Evolutionary conservation across 64 coral and sea anemone genomes (phyloP), one percentile per base, ranked within the genome.

Genomic region (Dendrophyllia cribrosa): DNA sequence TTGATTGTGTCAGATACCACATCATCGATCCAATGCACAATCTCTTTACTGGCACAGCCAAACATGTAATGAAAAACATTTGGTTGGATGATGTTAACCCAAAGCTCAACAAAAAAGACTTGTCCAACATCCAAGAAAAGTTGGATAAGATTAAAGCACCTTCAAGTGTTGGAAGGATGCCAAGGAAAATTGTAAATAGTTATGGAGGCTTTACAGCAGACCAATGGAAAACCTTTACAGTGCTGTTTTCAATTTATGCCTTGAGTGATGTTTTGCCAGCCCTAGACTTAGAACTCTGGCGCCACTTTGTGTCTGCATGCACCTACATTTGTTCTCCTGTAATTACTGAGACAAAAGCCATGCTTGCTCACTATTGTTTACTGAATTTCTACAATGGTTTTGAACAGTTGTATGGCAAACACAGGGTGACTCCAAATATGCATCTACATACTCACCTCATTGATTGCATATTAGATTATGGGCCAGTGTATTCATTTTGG

Each of bases 361-460:
- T 63, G 79, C 51, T 91, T 43, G 89, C 75, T 43, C 82, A 95
- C 58, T 70, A 44, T 26, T 63, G 78, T 49, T 66, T 91, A 43
- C 50, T 95, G 55, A 19, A 82, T n/a, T 82, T 82, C 16, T 82
- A 58, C 15, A 60, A 82, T 43, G 81, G 66, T 34, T 82, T 95
- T 75, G 62, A 95, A 88, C 55, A 81, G 51, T 58, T 91, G 55
- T 95, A 91, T 88, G 94, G 94, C 13, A 91, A 88, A 19, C 45
- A 86, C 10, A 86, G 49, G 19, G 94, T 95, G 66, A 95, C 89
- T 59, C 94, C 94, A 62, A 95, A 95, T 71, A 95, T 91, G 93
- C 93, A 95, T 62, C 93, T 95, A 6, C 93, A 95, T 69, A 90
- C 72, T 43, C 93, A 95, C 85, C 71, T 91, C 60, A 4, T 81